Base-by-base conservation (phyloP, 2,113 vertebrate genomes). In the Tyto alba region DNA sequence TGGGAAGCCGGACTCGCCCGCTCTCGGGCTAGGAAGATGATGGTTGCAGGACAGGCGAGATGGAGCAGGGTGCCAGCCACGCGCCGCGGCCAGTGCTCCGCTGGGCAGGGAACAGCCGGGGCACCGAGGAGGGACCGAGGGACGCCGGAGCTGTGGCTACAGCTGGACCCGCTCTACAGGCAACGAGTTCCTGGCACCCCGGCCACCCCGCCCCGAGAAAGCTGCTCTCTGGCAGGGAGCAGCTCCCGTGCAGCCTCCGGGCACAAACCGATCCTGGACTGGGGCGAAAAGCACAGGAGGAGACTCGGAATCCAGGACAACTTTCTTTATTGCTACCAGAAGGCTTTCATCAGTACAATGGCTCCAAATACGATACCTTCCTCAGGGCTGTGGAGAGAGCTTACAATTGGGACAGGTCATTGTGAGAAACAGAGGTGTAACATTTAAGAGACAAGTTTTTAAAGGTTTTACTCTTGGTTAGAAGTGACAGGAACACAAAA, bases 301-400 rank as follows among this genome's bases (percentile, higher is more conserved):
- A 62, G 36, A 93, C 67, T 53, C 41, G 6, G 93, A 77, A 23
- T 78, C 96, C 97, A 98, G 98, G 98, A 98, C 98, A 98, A 98
- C 97, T 77, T 98, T 97, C 95, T 98, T 98, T 98, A 98, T 98
- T 98, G 98, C 97, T 98, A 98, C 98, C 98, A 98, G 98, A 98
- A 98, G 98, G 97, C 97, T 97, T 98, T 97, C 94, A 96, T 94
- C 97, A 97, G 97, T 84, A 96, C 96, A 97, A 98, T 86, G 95
- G 97, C 97, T 98, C 95, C 94, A 80, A 95, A 79, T 88, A 94
- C 87, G 12, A 94, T 98, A 97, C 98, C 97, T 97, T 98, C 93
- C 93, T 98, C 96, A 98, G 97, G 96, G 98, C 97, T 97, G 97
- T 79, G 96, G 97, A 98, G 96, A 97, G 98, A 98, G 97, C 98